phyloP scores from a whole-genome alignment of 2,113 vertebrate genomes.

The Petaurus breviceps region DNA sequence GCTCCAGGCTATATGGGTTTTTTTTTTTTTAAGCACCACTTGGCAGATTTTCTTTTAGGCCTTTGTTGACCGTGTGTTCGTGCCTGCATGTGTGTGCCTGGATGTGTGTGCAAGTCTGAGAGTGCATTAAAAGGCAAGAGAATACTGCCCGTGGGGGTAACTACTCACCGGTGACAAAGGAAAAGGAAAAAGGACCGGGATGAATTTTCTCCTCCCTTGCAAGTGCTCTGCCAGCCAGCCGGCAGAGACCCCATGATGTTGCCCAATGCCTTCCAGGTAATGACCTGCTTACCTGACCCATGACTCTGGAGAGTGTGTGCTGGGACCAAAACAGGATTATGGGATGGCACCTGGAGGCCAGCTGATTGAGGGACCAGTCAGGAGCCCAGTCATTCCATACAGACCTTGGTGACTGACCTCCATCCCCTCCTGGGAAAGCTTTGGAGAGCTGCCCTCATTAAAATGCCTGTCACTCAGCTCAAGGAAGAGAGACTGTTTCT shows the following conservation, averaged over 20 bases:
- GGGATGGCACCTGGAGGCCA: not conserved
- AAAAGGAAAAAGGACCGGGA: constrained; percentile 29
- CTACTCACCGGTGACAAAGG: constrained; percentile 60
- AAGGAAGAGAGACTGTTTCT: constrained; percentile 33
- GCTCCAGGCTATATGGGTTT: constrained; percentile 2
- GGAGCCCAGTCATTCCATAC: not conserved
- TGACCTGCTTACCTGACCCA: constrained; percentile 47
- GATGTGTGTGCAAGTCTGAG: constrained; percentile 19
- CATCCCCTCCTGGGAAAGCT: constrained; percentile 32
- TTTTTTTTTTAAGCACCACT: not conserved
- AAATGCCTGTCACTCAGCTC: constrained; percentile 4
- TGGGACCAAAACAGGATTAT: not conserved
- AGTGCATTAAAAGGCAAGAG: constrained; percentile 38
- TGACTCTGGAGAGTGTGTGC: not conserved
- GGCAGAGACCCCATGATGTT: not conserved
- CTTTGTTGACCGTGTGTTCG: not conserved
- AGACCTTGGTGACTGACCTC: constrained; percentile 2
- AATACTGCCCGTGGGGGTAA: constrained; percentile 35
- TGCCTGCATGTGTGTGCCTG: not conserved
- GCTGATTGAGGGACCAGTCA: not conserved
- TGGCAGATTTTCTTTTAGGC: constrained; percentile 24
- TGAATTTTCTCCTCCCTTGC: constrained; percentile 73
- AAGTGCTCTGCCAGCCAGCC: constrained; percentile 69
- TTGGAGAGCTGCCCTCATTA: constrained; percentile 57
- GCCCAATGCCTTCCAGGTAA: constrained; percentile 57